Conservation (phyloP, 37 sponge, comb jelly and placozoan genomes). For the Ianthella basta region DNA sequence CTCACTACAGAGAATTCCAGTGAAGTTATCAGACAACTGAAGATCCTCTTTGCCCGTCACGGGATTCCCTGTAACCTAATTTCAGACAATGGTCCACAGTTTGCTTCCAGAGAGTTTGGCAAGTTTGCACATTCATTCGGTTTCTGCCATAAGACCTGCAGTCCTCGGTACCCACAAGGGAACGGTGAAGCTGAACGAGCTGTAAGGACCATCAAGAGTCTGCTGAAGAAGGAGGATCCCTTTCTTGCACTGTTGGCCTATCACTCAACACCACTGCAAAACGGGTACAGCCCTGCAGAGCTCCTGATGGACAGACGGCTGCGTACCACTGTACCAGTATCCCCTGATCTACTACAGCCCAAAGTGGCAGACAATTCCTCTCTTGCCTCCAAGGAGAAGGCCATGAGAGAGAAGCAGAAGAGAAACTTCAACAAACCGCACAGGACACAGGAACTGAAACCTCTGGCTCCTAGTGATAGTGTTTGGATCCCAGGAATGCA, state of each 20-base stretch:
- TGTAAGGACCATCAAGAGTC: slow-evolving; percentile 37
- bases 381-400: background rate
- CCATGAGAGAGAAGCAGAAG: slow-evolving; percentile 6
- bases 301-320: slow-evolving; percentile 47
- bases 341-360: background rate
- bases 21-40: slow-evolving; percentile 25
- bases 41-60: slow-evolving; percentile 41
- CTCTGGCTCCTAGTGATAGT: slow-evolving; percentile 31
- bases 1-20: slow-evolving; percentile 5
- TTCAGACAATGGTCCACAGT: slow-evolving; percentile 40
- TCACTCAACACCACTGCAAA: slow-evolving; percentile 42
- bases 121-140: slow-evolving; percentile 16
- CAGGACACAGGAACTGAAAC: background rate
- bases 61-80: slow-evolving; percentile 26
- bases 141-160: slow-evolving; percentile 36
- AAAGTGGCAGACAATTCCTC: slow-evolving; percentile 22
- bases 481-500: slow-evolving; percentile 32
- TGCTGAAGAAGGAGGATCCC: slow-evolving; percentile 38
- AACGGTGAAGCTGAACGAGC: slow-evolving; percentile 55
- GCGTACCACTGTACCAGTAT: slow-evolving; percentile 25
- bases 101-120: background rate
- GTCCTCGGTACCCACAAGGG: slow-evolving; percentile 35
- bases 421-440: slow-evolving; percentile 20
- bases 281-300: slow-evolving; percentile 54
- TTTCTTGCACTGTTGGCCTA: slow-evolving; percentile 34